These are phyloP conservation scores for Rhinolophus sinicus DNA, from an alignment of 2,113 vertebrate species.

Conservation along the genomic window DNA sequence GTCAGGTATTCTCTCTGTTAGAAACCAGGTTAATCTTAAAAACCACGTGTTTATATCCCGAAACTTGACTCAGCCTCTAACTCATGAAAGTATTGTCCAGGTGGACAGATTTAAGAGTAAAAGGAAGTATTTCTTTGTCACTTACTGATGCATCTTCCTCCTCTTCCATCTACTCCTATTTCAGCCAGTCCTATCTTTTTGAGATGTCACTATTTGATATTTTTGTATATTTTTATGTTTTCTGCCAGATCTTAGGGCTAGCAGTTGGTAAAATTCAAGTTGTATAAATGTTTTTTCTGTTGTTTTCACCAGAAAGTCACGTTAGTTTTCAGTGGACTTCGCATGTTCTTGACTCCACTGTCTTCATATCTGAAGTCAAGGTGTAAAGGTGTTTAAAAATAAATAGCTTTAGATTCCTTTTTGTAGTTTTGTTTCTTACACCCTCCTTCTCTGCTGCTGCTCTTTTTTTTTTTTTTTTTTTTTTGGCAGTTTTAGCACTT, in stretches of 20 bases:
- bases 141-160: background rate
- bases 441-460: background rate
- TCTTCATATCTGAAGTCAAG: constrained; percentile 34
- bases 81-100: background rate
- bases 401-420: background rate
- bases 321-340: constrained; percentile 20
- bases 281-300: background rate
- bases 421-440: background rate
- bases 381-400: constrained; percentile 36
- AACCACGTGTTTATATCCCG: background rate
- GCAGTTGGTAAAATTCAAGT: background rate
- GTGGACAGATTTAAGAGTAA: background rate
- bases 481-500: too few species aligned
- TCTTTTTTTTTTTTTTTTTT: too few species aligned
- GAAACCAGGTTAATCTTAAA: background rate
- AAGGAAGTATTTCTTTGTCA: constrained; percentile 36
- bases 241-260: background rate
- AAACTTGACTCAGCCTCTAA: background rate
- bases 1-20: background rate
- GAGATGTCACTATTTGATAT: constrained; percentile 3
- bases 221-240: constrained; percentile 33
- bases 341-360: background rate
- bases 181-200: background rate
- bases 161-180: background rate
- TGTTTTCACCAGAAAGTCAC: constrained; percentile 35